Conservation (phyloP, 2,888 invertebrate genomes). For the Apamea sordens region DNA sequence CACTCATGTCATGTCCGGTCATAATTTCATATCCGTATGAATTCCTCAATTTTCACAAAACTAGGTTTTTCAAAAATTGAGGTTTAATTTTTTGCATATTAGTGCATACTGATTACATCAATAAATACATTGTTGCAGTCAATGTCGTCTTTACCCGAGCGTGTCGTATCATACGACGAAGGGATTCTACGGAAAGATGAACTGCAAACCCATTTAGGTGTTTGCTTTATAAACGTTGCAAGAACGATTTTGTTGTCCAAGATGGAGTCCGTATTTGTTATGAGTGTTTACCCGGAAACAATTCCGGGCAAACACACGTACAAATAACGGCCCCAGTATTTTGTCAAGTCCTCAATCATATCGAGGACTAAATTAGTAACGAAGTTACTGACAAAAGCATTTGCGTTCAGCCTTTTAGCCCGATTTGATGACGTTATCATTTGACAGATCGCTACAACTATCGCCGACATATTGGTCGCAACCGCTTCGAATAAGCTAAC, state of each 20-base stretch:
- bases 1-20: constrained; percentile 6
- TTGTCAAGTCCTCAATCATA: no score
- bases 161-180: constrained; percentile 12
- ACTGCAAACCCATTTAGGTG: constrained; percentile 15
- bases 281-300: background rate
- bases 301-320: no score
- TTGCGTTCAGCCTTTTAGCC: constrained; percentile 6
- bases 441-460: background rate
- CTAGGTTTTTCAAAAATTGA: background rate
- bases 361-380: background rate
- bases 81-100: background rate
- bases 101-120: constrained; percentile 15
- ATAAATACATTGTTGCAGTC: constrained; percentile 1
- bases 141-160: constrained; percentile 22
- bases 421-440: constrained; percentile 12
- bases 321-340: no score
- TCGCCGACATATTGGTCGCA: no score
- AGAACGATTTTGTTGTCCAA: constrained; percentile 4
- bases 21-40: constrained; percentile 3
- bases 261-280: constrained; percentile 3
- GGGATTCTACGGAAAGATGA: constrained; percentile 19
- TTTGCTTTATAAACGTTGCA: constrained; percentile 24
- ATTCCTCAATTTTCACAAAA: background rate
- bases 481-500: background rate
- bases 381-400: background rate